These are phyloP conservation scores for Chrysopilus asiliformis DNA, from an alignment of 2,888 invertebrate genomes.

Conservation along the genomic window DNA sequence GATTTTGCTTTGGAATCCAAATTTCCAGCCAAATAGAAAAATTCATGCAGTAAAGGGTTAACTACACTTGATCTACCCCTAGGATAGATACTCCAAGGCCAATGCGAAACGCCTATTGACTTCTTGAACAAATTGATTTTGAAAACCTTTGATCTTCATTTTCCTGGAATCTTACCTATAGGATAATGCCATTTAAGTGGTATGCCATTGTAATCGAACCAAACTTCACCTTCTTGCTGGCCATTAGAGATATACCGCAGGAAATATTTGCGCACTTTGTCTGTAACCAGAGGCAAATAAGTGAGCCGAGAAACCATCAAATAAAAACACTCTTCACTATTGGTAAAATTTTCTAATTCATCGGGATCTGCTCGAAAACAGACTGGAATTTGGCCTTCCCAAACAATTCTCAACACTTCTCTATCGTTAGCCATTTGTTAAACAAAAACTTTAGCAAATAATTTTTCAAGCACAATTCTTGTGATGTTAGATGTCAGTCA, in stretches of 20 bases:
- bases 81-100: too few relatives aligned
- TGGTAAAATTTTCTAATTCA: conserved; percentile 77
- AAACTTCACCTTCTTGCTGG: conserved; percentile 77
- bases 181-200: conserved; percentile 84
- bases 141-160: background rate
- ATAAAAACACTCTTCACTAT: conserved; percentile 88
- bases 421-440: conserved; percentile 79
- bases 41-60: too few relatives aligned
- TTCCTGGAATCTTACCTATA: conserved; percentile 36
- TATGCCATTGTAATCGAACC: conserved; percentile 85
- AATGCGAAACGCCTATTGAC: too few relatives aligned
- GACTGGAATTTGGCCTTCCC: conserved; percentile 91
- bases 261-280: conserved; percentile 88
- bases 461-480: too few relatives aligned
- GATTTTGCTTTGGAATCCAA: too few relatives aligned
- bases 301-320: conserved; percentile 86
- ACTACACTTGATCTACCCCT: too few relatives aligned
- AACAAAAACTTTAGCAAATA: background rate
- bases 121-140: background rate
- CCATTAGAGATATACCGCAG: conserved; percentile 66
- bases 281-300: conserved; percentile 89
- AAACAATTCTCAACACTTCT: conserved; percentile 85
- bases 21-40: too few relatives aligned
- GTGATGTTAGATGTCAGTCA: too few relatives aligned
- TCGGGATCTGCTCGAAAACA: conserved; percentile 81